A percentile compares a stretch with the other conserved stretches of the same genome.
phyloP scores from a whole-genome alignment of 1,140 invertebrate genomes.

The Drosophila parvula region DNA sequence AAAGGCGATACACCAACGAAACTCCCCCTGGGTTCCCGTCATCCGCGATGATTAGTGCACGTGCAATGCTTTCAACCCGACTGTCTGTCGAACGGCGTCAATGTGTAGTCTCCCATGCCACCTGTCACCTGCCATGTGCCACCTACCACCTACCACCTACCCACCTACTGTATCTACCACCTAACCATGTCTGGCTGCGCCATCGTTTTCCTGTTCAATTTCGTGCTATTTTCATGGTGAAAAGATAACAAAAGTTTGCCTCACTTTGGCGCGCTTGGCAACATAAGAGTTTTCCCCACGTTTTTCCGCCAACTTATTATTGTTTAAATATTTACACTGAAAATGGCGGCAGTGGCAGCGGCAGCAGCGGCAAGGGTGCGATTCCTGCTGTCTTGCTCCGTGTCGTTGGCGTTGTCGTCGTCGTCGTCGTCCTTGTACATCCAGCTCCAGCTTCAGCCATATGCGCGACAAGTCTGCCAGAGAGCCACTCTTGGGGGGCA shows the following conservation, averaged over 20 bases:
- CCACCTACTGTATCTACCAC: not conserved
- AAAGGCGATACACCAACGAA: conserved; percentile 65
- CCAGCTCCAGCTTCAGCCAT: conserved; percentile 23
- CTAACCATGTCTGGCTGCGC: not conserved
- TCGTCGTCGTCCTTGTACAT: conserved; percentile 28
- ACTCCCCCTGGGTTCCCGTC: conserved; percentile 17
- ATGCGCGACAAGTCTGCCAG: conserved; percentile 56
- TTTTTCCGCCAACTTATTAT: conserved; percentile 81
- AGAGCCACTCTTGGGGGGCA: conserved; percentile 3
- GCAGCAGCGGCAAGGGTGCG: conserved; percentile 20
- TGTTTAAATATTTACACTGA: conserved; percentile 81
- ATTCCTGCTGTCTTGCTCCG: conserved; percentile 28
- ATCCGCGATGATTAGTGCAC: conserved; percentile 64
- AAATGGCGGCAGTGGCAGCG: conserved; percentile 28
- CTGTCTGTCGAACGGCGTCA: conserved; percentile 19
- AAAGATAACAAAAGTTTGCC: conserved; percentile 78
- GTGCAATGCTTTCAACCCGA: conserved; percentile 45
- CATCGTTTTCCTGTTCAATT: conserved; percentile 53
- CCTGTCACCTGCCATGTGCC: conserved; percentile 29
- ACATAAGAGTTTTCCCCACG: conserved; percentile 71
- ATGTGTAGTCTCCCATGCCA: conserved; percentile 24
- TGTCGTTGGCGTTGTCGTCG: conserved; percentile 31
- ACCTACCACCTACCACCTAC: conserved; percentile 13
- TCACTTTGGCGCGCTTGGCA: conserved; percentile 52
- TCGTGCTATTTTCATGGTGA: conserved; percentile 73